Conservation (phyloP, 2,888 invertebrate genomes). For the Eretmocerus hayati region DNA sequence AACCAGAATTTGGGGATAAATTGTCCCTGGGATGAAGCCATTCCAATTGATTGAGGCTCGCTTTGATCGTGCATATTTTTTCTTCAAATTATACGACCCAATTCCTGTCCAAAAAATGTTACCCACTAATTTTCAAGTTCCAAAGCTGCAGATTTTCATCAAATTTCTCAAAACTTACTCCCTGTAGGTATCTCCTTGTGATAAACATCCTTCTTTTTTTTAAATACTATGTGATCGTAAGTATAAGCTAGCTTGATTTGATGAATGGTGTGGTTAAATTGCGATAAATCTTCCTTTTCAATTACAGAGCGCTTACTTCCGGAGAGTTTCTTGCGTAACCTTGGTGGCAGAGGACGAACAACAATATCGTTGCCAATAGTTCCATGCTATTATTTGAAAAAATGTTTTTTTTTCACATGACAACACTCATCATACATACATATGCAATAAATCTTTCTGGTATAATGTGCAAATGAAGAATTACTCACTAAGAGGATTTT, state of each 20-base stretch:
- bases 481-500: conserved; percentile 26
- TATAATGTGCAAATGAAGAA: too few species aligned
- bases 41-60: neutral
- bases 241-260: conserved; percentile 13
- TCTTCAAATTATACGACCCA: conserved; percentile 6
- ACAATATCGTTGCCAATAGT: conserved; percentile 25
- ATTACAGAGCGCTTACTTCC: conserved; percentile 11
- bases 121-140: too few species aligned
- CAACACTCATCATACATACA: neutral
- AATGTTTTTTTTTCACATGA: neutral
- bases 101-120: too few species aligned
- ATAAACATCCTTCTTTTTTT: conserved; percentile 9
- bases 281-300: conserved; percentile 2
- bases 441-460: neutral
- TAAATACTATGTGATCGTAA: conserved; percentile 14
- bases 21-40: conserved; percentile 21
- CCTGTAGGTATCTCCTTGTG: too few species aligned
- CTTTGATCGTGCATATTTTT: conserved; percentile 1
- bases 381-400: conserved; percentile 25
- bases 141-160: too few species aligned
- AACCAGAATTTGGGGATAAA: conserved; percentile 36
- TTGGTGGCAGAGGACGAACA: conserved; percentile 26
- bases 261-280: conserved; percentile 13
- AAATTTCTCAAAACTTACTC: too few species aligned
- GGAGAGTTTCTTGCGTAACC: conserved; percentile 13